Evolutionary conservation across 2,113 vertebrate species (phyloP).

Genomic region (Trogon surrucura): DNA sequence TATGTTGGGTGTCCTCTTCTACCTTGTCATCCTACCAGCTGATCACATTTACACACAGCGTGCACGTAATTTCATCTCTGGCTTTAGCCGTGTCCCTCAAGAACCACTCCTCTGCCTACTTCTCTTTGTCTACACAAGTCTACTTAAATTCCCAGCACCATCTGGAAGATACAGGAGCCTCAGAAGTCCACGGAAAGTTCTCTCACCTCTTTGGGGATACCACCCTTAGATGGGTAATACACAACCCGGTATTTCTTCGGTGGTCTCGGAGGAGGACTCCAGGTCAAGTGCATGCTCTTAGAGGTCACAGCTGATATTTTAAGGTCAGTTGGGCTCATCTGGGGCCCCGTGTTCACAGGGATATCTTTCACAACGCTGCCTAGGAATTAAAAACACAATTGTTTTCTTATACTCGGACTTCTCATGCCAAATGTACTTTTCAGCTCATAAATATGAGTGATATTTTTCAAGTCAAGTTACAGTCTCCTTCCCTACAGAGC

Average conservation of each 20-base stretch:
- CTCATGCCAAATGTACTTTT: neutral
- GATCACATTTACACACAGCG: neutral
- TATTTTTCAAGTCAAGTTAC: neutral
- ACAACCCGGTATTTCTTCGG: constrained; percentile 86
- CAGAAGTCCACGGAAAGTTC: neutral
- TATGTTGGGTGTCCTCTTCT: neutral
- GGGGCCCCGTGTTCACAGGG: constrained; percentile 50
- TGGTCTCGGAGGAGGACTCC: constrained; percentile 75
- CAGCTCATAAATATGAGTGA: neutral
- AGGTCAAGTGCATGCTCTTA: constrained; percentile 85
- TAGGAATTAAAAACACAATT: constrained; percentile 17
- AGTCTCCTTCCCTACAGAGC: neutral
- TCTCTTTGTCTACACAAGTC: neutral
- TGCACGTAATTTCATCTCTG: neutral
- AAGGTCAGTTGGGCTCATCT: constrained; percentile 83
- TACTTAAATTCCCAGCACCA: neutral
- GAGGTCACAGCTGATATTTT: constrained; percentile 84
- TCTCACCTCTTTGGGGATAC: constrained; percentile 86
- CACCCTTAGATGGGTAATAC: constrained; percentile 85
- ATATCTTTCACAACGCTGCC: constrained; percentile 19
- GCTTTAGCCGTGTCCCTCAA: neutral
- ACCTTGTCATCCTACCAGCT: neutral
- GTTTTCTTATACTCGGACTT: neutral
- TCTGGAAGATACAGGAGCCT: neutral
- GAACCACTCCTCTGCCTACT: neutral